These are phyloP conservation scores for Agrochola lychnidis DNA, from an alignment of 2,888 invertebrate species.

Conservation along the genomic window DNA sequence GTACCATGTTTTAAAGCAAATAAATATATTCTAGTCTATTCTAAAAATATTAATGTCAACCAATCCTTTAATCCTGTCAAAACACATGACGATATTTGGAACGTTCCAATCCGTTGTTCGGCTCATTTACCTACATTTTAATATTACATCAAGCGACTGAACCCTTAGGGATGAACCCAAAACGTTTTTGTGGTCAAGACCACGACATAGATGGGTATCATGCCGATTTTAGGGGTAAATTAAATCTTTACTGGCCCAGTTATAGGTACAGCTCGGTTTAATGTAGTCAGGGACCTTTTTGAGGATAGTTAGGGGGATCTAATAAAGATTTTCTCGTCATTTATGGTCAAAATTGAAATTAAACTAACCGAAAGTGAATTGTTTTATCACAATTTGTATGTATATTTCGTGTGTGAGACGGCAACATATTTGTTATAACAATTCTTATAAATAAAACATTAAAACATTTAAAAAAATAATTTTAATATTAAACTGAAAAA, in stretches of 20 bases:
- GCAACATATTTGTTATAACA: too few relatives aligned
- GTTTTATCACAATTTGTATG: conserved; percentile 11
- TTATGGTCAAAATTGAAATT: conserved; percentile 40
- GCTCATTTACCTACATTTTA: conserved; percentile 68
- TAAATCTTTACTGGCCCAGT: conserved; percentile 63
- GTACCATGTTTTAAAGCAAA: too few relatives aligned
- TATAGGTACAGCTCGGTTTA: conserved; percentile 42
- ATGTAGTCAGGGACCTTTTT: conserved; percentile 49
- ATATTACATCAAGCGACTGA: conserved; percentile 61
- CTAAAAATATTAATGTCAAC: conserved; percentile 22
- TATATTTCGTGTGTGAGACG: too few relatives aligned
- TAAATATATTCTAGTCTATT: too few relatives aligned
- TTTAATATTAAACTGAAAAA: too few relatives aligned
- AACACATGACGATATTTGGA: conserved; percentile 33
- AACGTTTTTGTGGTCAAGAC: conserved; percentile 69
- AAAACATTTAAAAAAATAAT: too few relatives aligned
- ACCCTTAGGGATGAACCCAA: conserved; percentile 63
- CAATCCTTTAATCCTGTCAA: conserved; percentile 34
- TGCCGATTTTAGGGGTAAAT: conserved; percentile 65
- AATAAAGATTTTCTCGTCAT: conserved; percentile 39
- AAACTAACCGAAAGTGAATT: conserved; percentile 32
- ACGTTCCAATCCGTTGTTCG: conserved; percentile 30
- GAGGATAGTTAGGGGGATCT: conserved; percentile 4
- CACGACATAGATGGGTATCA: conserved; percentile 50
- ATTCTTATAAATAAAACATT: too few relatives aligned